Evolutionary conservation across 2,797 vertebrate species (phyloP), one percentile per base, ranked within the genome.

Genomic region (Tarsius wallacei): DNA sequence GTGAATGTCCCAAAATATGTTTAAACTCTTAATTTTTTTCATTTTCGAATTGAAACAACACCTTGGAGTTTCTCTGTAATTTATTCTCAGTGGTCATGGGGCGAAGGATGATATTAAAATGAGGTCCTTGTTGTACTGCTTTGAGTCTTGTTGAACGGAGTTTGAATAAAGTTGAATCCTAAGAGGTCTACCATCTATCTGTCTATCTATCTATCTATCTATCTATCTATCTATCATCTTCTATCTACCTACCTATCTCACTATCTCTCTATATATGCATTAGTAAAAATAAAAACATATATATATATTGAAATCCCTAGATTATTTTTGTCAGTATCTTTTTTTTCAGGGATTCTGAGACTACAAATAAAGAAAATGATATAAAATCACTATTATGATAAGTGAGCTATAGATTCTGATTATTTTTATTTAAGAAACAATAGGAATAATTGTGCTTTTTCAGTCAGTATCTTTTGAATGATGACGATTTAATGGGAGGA

Each of bases 401-500:
- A 97, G 94, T 53, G 47, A 93, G 31, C 47, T 82, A 82, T 21
- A 36, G 66, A 93, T 94, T 96, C 81, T 85, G 42, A 78, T 97
- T 87, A 95, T 96, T 97, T 97, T 96, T 94, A 86, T 97, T 95
- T 97, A 91, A 94, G 51, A 94, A 97, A 95, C 81, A 96, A 70
- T 94, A 64, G 89, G 83, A 51, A 89, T 94, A 96, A 97, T 90
- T 87, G 47, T 91, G 47, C 8, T 57, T 94, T 97, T 96, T 90
- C 91, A 82, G 2, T 66, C 82, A 89, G 7, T 64, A 87, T 92
- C 17, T 93, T 97, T 95, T 92, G 33, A 94, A 83, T 61, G 59
- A 95, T 93, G 90, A 96, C 81, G 49, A 21, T 81, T 94, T 97
- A 97, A 95, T 94, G 55, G 66, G 55, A 94, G 31, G 59, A 94